Evolutionary conservation across 2,113 vertebrate species (phyloP).

Genomic region (Eupsittula cactorum): DNA sequence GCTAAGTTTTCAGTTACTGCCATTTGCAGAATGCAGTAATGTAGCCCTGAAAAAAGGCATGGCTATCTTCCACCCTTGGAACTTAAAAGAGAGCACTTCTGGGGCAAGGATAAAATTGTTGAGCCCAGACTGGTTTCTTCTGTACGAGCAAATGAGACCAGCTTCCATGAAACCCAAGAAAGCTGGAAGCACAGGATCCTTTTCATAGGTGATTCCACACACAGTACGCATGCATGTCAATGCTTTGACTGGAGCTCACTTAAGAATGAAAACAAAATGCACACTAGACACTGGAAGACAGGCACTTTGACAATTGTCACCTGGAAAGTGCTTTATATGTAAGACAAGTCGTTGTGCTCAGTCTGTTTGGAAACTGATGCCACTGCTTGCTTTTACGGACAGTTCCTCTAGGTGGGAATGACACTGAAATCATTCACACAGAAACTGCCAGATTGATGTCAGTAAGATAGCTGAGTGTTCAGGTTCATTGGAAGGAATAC

Average conservation of each 20-base stretch:
- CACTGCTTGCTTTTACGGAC: constrained; percentile 12
- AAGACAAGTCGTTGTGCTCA: background rate
- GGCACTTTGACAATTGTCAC: background rate
- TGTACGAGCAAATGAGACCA: background rate
- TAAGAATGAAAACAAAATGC: constrained; percentile 16
- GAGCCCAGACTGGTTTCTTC: background rate
- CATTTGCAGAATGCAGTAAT: background rate
- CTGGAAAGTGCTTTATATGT: constrained; percentile 1
- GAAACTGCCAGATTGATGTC: constrained; percentile 44
- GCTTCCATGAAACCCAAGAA: background rate
- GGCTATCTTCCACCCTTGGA: background rate
- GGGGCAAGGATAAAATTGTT: background rate
- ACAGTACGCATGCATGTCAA: background rate
- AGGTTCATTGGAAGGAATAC: constrained; percentile 14
- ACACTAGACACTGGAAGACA: background rate
- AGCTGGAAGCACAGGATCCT: background rate
- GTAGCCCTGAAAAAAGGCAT: background rate
- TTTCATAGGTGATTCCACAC: background rate
- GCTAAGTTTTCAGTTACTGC: background rate
- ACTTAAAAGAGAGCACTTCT: background rate
- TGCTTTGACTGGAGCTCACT: constrained; percentile 2
- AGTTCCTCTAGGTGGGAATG: constrained; percentile 36
- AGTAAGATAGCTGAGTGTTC: constrained; percentile 11
- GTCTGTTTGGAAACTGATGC: constrained; percentile 10
- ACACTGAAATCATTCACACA: background rate